Conservation (phyloP, 2,888 invertebrate species). For the Cosmopolites sordidus region DNA sequence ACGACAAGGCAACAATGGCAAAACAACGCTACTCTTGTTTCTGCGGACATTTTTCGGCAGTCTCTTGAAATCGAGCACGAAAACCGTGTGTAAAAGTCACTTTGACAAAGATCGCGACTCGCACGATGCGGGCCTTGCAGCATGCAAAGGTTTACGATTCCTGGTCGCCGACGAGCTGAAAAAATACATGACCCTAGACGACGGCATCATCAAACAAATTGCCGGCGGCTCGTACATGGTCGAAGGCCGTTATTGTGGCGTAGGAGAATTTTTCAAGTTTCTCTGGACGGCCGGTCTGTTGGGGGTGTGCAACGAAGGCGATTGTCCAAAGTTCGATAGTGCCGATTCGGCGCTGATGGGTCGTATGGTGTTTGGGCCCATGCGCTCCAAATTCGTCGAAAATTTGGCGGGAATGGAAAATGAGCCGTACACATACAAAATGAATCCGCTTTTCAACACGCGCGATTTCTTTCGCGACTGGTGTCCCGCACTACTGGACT, state of each 20-base stretch:
- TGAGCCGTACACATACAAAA: too few relatives aligned
- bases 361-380: not conserved
- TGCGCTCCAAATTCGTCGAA: constrained; percentile 2
- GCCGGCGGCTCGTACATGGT: constrained; percentile 2
- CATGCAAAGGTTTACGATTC: not conserved
- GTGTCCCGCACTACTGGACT: too few relatives aligned
- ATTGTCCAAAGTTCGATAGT: constrained; percentile 1
- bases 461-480: too few relatives aligned
- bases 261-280: not conserved
- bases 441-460: too few relatives aligned
- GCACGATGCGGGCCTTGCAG: not conserved
- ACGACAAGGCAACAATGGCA: too few relatives aligned
- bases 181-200: constrained; percentile 2
- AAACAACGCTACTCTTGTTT: too few relatives aligned
- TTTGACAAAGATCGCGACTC: not conserved
- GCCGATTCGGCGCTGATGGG: constrained; percentile 3
- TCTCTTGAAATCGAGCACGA: not conserved
- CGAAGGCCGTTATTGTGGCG: not conserved
- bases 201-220: not conserved
- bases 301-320: not conserved
- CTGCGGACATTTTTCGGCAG: too few relatives aligned
- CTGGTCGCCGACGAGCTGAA: constrained; percentile 4
- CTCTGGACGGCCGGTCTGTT: not conserved
- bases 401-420: too few relatives aligned
- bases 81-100: not conserved